Percentiles rank a stretch among this genome's conserved stretches.
phyloP scores from a whole-genome alignment of 1,140 invertebrate species.

The Hirudo medicinalis region DNA sequence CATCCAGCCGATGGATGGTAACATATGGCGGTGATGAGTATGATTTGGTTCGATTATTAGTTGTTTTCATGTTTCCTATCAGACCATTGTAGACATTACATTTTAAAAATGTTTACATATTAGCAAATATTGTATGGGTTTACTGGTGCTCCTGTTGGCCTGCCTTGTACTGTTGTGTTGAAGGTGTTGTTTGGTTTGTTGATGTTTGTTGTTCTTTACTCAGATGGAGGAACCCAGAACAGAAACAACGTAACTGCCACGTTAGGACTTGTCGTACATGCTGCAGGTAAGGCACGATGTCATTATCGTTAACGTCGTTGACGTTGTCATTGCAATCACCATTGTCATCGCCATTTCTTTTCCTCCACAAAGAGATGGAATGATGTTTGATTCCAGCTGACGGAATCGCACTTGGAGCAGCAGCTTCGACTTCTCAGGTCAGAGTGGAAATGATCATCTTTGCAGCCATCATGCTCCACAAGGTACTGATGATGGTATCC shows the following conservation, averaged over 20 bases:
- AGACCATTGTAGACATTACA: too few species aligned
- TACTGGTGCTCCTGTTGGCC: too few species aligned
- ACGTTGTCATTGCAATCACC: too few species aligned
- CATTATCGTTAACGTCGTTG: not conserved
- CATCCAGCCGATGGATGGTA: too few species aligned
- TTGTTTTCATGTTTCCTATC: too few species aligned
- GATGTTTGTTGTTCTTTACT: not conserved
- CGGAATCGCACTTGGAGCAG: slow-evolving; percentile 88
- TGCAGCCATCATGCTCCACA: slow-evolving; percentile 92
- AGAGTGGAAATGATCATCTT: slow-evolving; percentile 97
- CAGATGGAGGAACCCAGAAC: slow-evolving; percentile 45
- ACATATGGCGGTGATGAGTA: too few species aligned
- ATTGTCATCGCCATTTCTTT: too few species aligned
- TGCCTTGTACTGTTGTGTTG: slow-evolving; percentile 19
- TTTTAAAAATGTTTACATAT: too few species aligned
- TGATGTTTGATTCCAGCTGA: slow-evolving; percentile 54
- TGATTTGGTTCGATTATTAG: too few species aligned
- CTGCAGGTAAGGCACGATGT: slow-evolving; percentile 51
- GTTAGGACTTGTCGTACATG: slow-evolving; percentile 88
- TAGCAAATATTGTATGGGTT: too few species aligned
- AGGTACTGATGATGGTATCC: slow-evolving; percentile 47
- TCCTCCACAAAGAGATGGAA: too few species aligned
- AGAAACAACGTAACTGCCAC: slow-evolving; percentile 76
- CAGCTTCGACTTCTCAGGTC: slow-evolving; percentile 79
- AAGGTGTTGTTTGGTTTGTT: not conserved